Percentiles rank a stretch among this genome's conserved stretches.
Conservation (phyloP, 2,113 vertebrate genomes). For the Crotophaga sulcirostris region DNA sequence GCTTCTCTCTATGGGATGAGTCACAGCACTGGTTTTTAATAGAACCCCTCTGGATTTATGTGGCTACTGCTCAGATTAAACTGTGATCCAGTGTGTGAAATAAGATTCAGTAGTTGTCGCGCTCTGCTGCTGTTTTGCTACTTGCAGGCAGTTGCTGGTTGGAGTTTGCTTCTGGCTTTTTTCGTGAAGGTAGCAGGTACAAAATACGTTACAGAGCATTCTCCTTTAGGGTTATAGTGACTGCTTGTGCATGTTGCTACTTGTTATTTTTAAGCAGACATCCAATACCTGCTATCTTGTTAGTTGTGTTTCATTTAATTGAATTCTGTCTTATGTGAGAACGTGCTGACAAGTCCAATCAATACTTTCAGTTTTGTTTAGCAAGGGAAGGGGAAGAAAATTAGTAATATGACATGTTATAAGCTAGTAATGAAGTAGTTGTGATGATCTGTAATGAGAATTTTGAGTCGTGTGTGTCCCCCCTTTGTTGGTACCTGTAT, state of each 20-base stretch:
- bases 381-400: background rate
- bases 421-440: background rate
- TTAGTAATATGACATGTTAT: background rate
- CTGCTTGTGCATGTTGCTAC: background rate
- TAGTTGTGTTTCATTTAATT: background rate
- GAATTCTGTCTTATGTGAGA: background rate
- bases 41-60: slow-evolving; percentile 21
- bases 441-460: background rate
- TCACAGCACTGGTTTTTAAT: slow-evolving; percentile 28
- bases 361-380: slow-evolving; percentile 1
- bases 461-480: background rate
- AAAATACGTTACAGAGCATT: background rate
- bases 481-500: background rate
- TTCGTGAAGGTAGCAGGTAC: background rate
- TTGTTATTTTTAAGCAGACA: slow-evolving; percentile 3
- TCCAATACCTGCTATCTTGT: background rate
- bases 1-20: background rate
- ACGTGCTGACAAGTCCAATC: slow-evolving; percentile 26
- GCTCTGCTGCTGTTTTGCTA: background rate
- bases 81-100: background rate
- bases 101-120: background rate
- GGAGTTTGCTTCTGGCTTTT: background rate
- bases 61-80: slow-evolving; percentile 4
- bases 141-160: background rate
- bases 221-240: background rate